These are phyloP conservation scores for Sebastes trivittatus DNA, from an alignment of 2,797 vertebrate genomes.

Conservation along the genomic window DNA sequence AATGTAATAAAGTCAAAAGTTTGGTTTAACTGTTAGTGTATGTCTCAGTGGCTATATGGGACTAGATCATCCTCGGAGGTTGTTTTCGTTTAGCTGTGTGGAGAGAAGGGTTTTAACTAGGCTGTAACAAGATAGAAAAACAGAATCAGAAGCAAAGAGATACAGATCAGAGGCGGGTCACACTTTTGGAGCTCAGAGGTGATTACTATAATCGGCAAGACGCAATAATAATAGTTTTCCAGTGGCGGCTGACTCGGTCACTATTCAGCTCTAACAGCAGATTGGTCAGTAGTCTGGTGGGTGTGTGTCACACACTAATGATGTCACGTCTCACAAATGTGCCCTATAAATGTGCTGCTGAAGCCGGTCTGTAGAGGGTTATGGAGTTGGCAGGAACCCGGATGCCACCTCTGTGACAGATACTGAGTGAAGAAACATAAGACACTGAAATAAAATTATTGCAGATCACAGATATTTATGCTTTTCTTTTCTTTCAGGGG, in stretches of 20 bases:
- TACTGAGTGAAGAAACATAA: slow-evolving; percentile 55
- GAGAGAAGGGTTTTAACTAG: slow-evolving; percentile 61
- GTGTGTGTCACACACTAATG: slow-evolving; percentile 45
- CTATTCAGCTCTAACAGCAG: slow-evolving; percentile 64
- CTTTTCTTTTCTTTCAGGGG: slow-evolving; percentile 57
- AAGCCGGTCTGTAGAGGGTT: slow-evolving; percentile 46
- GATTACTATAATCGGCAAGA: slow-evolving; percentile 61
- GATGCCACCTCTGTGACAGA: slow-evolving; percentile 46
- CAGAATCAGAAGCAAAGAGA: slow-evolving; percentile 63
- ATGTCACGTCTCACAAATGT: slow-evolving; percentile 64
- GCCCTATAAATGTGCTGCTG: slow-evolving; percentile 63
- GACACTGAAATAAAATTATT: slow-evolving; percentile 74
- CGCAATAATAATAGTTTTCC: slow-evolving; percentile 60
- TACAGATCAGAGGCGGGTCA: slow-evolving; percentile 63
- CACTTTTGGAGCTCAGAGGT: slow-evolving; percentile 58
- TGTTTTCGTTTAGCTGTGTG: slow-evolving; percentile 66
- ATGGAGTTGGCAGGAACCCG: slow-evolving; percentile 43
- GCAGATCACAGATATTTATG: slow-evolving; percentile 62
- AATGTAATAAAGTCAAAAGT: slow-evolving; percentile 78
- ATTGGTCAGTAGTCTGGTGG: slow-evolving; percentile 50
- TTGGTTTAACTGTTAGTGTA: slow-evolving; percentile 72
- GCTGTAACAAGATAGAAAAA: slow-evolving; percentile 76
- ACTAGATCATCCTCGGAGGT: slow-evolving; percentile 63
- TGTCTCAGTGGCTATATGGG: slow-evolving; percentile 70
- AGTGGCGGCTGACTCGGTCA: slow-evolving; percentile 56